Percentiles rank a stretch among this genome's conserved stretches.
Conservation (phyloP, 2,113 vertebrate genomes). For the Scolopax mira region DNA sequence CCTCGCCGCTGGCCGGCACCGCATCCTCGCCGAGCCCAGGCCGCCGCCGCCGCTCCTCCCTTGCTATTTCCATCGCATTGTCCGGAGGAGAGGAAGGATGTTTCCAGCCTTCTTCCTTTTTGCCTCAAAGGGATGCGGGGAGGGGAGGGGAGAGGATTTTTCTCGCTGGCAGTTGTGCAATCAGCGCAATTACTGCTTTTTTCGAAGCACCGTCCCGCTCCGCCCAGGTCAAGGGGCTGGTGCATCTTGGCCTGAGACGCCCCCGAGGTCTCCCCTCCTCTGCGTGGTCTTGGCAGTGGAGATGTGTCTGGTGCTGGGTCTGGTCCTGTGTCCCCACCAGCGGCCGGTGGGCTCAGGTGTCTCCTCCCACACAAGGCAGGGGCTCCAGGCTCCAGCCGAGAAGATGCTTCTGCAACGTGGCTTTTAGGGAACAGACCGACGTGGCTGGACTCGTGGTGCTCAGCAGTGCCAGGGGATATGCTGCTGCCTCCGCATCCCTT, state of each 20-base stretch:
- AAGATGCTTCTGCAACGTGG: neutral
- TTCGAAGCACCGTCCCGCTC: neutral
- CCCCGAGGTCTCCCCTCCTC: neutral
- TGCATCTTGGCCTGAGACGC: neutral
- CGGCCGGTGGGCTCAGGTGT: neutral
- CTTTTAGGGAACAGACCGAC: rapidly evolving
- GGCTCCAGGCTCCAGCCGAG: neutral
- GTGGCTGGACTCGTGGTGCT: neutral
- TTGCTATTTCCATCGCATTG: slow-evolving; percentile 45
- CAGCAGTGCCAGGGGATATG: neutral
- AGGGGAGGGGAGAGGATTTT: neutral
- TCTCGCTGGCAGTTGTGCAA: neutral
- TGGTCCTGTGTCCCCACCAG: rapidly evolving
- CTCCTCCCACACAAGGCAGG: neutral
- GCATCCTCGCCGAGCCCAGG: neutral
- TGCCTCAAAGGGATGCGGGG: neutral
- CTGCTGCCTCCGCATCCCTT: neutral
- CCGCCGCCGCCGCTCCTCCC: neutral
- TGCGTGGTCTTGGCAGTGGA: neutral
- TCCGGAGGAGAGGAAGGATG: slow-evolving; percentile 45
- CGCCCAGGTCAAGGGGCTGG: neutral
- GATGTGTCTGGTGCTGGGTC: rapidly evolving
- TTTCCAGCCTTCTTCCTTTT: slow-evolving; percentile 40
- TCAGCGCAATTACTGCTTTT: neutral
- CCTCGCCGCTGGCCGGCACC: neutral